phyloP scores from a whole-genome alignment of 2,888 invertebrate genomes.

The Sabatieria punctata region DNA sequence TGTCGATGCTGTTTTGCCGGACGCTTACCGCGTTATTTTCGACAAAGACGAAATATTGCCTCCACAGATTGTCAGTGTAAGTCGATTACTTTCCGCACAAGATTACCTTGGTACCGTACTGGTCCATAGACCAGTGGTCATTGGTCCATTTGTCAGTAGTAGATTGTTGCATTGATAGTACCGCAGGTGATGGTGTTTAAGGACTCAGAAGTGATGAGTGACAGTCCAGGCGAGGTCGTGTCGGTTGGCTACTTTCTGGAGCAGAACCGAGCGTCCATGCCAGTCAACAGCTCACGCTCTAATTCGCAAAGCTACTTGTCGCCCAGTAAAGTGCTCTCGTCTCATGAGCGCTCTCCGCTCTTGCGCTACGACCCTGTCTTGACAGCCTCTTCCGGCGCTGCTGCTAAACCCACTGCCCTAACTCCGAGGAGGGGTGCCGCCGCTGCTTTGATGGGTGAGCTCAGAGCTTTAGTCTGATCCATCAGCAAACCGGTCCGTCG shows the following conservation, averaged over 20 bases:
- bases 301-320: not conserved
- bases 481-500: too few species aligned
- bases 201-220: constrained; percentile 19
- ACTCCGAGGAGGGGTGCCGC: too few species aligned
- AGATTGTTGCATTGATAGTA: constrained; percentile 9
- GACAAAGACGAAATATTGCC: constrained; percentile 20
- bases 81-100: too few species aligned
- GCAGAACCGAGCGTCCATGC: constrained; percentile 18
- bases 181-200: constrained; percentile 13
- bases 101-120: too few species aligned
- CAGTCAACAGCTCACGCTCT: not conserved
- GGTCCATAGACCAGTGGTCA: not conserved
- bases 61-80: constrained; percentile 7
- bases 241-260: constrained; percentile 26
- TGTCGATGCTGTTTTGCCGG: constrained; percentile 25
- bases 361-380: not conserved
- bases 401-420: too few species aligned
- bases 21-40: constrained; percentile 26
- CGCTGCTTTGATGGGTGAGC: too few species aligned
- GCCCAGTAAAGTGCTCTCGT: not conserved
- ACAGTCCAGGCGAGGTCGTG: constrained; percentile 18
- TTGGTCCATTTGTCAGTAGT: not conserved
- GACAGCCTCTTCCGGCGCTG: too few species aligned
- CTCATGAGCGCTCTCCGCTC: not conserved
- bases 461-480: too few species aligned